phyloP scores from a whole-genome alignment of 2,888 invertebrate genomes.

The Microctonus brassicae region DNA sequence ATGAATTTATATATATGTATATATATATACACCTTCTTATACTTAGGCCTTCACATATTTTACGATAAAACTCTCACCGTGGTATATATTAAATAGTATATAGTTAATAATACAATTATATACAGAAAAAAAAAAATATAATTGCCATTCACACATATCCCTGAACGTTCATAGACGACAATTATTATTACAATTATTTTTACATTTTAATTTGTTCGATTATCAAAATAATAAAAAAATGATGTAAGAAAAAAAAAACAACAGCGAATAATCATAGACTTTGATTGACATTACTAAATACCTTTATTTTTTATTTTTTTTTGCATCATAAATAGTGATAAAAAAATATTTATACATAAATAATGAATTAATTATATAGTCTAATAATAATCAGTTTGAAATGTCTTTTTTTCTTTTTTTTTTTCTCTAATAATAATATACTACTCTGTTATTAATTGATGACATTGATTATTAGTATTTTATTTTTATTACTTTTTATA shows the following conservation, averaged over 20 bases:
- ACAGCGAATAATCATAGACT: not conserved
- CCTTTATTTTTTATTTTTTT: no score
- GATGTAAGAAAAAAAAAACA: not conserved
- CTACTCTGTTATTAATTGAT: no score
- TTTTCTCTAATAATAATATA: no score
- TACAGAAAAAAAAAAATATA: not conserved
- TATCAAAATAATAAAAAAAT: not conserved
- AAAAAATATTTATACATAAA: not conserved
- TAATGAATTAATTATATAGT: not conserved
- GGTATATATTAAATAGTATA: constrained; percentile 4
- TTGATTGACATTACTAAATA: not conserved
- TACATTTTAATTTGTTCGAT: constrained; percentile 4
- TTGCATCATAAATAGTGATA: not conserved
- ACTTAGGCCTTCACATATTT: constrained; percentile 51
- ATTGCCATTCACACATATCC: not conserved
- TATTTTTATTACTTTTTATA: constrained; percentile 30
- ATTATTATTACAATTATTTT: not conserved
- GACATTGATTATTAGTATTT: constrained; percentile 13
- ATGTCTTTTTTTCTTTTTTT: no score
- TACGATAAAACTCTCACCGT: constrained; percentile 52
- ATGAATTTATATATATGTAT: not conserved
- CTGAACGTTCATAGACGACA: not conserved
- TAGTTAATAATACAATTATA: not conserved
- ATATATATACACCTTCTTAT: not conserved
- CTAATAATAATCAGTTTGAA: not conserved